A percentile compares a stretch with the other conserved stretches of the same genome.
phyloP scores from a whole-genome alignment of 2,113 vertebrate species.

The Sula dactylatra region DNA sequence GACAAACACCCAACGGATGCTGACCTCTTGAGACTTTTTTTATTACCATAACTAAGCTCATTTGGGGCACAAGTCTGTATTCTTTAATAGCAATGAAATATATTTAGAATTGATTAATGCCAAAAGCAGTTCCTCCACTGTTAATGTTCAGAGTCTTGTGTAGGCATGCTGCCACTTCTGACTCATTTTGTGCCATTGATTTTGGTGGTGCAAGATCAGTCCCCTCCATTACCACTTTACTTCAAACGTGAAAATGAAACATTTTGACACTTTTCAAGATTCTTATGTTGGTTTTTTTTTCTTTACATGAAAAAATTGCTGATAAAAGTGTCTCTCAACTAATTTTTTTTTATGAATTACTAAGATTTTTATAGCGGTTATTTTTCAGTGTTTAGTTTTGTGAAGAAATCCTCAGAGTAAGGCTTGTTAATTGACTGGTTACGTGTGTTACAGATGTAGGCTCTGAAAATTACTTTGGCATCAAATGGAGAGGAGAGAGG shows the following conservation, averaged over 20 bases:
- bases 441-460: neutral
- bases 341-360: neutral
- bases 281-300: neutral
- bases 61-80: neutral
- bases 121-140: neutral
- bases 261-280: neutral
- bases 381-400: neutral
- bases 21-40: neutral
- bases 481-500: neutral
- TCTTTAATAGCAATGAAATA: neutral
- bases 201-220: neutral
- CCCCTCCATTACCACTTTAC: neutral
- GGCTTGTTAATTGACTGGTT: neutral
- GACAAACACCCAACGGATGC: neutral
- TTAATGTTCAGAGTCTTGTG: neutral
- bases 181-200: neutral
- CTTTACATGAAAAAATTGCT: neutral
- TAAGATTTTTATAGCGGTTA: neutral
- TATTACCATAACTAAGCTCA: neutral
- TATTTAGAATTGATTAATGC: neutral
- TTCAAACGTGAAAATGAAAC: neutral
- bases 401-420: neutral
- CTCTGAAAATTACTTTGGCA: neutral
- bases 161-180: neutral
- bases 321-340: neutral